Percentiles rank a stretch among this genome's conserved stretches.
These are phyloP conservation scores for Orchesella cincta DNA, from an alignment of 1,140 invertebrate species.

Conservation along the genomic window DNA sequence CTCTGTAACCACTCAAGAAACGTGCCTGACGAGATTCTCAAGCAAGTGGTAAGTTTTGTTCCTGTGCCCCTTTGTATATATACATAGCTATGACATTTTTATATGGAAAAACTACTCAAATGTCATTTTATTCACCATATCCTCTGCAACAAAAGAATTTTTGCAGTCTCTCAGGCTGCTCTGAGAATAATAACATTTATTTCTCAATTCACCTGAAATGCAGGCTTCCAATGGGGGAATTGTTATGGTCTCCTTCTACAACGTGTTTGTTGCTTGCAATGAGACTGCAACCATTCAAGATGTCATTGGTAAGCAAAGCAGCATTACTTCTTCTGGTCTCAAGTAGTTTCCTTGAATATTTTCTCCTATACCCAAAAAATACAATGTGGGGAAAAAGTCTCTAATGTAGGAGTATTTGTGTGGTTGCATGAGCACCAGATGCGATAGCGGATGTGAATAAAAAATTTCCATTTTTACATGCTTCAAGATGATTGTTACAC, in stretches of 20 bases:
- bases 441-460: not conserved
- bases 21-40: slow-evolving; percentile 59
- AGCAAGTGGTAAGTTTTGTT: slow-evolving; percentile 55
- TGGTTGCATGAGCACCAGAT: not conserved
- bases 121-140: not conserved
- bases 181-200: slow-evolving; percentile 11
- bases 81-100: not conserved
- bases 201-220: slow-evolving; percentile 19
- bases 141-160: not conserved
- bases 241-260: slow-evolving; percentile 53
- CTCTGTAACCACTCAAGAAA: slow-evolving; percentile 60
- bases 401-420: not conserved
- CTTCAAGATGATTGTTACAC: not conserved
- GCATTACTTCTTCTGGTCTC: not conserved
- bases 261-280: slow-evolving; percentile 51
- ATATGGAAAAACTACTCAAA: not conserved
- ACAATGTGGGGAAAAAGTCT: too few relatives aligned
- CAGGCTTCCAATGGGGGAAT: slow-evolving; percentile 51
- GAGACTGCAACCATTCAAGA: slow-evolving; percentile 56
- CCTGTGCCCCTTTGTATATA: not conserved
- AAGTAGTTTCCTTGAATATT: not conserved
- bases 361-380: not conserved
- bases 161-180: not conserved
- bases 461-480: slow-evolving; percentile 5
- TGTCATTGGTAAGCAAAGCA: slow-evolving; percentile 60